Evolutionary conservation across 1,140 invertebrate species (phyloP).

Genomic region (Luehdorfia chinensis): DNA sequence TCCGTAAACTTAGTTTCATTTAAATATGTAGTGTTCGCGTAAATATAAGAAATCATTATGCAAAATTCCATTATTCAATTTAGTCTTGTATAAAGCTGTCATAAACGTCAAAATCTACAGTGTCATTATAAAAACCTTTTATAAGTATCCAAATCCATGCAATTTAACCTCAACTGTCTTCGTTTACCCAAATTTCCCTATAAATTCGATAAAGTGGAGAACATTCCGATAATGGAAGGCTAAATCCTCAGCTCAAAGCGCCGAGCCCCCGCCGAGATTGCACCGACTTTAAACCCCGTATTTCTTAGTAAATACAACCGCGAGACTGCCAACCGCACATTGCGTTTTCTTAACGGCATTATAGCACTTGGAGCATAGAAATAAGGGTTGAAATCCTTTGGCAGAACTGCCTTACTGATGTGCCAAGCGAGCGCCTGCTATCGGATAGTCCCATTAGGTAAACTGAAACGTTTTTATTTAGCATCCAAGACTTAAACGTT

Average conservation of each 20-base stretch:
- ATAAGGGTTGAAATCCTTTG: constrained; percentile 3
- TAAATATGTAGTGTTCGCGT: too few relatives aligned
- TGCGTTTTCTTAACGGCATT: neutral
- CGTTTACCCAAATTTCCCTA: constrained; percentile 11
- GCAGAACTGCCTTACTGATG: neutral
- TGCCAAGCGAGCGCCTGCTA: neutral
- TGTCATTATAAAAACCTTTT: too few relatives aligned
- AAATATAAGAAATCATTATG: too few relatives aligned
- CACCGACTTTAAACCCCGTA: constrained; percentile 6
- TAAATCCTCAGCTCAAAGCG: constrained; percentile 6
- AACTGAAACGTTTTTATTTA: constrained; percentile 1
- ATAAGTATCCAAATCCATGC: too few relatives aligned
- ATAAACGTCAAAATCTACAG: too few relatives aligned
- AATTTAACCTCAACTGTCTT: constrained; percentile 9
- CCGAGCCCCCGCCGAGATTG: neutral
- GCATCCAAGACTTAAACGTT: neutral
- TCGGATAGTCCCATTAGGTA: constrained; percentile 2
- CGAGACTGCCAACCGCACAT: neutral
- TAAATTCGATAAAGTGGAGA: constrained; percentile 12
- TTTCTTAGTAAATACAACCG: constrained; percentile 7
- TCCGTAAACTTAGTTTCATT: too few relatives aligned
- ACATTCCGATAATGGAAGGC: constrained; percentile 11
- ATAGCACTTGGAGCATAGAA: neutral
- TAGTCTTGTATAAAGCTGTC: too few relatives aligned
- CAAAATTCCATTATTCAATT: too few relatives aligned